phyloP scores from a whole-genome alignment of 2,888 invertebrate genomes.

The Alviniconcha strummeri region DNA sequence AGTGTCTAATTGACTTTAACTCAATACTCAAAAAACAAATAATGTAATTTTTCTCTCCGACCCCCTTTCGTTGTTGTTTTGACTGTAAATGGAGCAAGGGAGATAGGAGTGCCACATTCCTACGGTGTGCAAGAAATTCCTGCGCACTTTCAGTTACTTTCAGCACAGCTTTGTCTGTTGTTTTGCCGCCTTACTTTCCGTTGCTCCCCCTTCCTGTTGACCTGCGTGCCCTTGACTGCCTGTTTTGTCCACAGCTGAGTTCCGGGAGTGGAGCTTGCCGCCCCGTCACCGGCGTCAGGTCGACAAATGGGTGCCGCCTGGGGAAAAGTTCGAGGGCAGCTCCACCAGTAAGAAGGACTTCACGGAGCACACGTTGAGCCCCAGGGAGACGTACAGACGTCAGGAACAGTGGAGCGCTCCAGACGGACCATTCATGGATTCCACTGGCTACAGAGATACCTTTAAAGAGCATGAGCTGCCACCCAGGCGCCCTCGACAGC shows the following conservation, averaged over 20 bases:
- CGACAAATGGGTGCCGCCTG: conserved; percentile 47
- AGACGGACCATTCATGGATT: conserved; percentile 60
- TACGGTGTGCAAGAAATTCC: no score
- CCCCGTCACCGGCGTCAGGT: conserved; percentile 40
- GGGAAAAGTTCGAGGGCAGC: conserved; percentile 59
- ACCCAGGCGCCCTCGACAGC: conserved; percentile 45
- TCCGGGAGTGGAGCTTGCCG: conserved; percentile 64
- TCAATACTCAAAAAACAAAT: no score
- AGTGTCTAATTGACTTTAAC: no score
- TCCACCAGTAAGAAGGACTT: conserved; percentile 56
- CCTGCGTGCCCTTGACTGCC: not conserved
- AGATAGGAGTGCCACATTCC: no score
- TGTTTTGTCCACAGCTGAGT: conserved; percentile 60
- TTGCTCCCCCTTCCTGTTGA: no score
- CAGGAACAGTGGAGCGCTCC: conserved; percentile 38
- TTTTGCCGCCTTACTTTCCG: no score
- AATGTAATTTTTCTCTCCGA: no score
- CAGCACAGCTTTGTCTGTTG: no score
- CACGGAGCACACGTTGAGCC: conserved; percentile 33
- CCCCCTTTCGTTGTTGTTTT: no score
- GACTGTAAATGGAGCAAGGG: no score
- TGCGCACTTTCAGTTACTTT: no score
- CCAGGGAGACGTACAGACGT: conserved; percentile 35
- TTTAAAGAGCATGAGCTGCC: conserved; percentile 61
- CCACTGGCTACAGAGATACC: conserved; percentile 63